Evolutionary conservation across 2,113 vertebrate species (phyloP).

Genomic region (Tonatia bakeri): DNA sequence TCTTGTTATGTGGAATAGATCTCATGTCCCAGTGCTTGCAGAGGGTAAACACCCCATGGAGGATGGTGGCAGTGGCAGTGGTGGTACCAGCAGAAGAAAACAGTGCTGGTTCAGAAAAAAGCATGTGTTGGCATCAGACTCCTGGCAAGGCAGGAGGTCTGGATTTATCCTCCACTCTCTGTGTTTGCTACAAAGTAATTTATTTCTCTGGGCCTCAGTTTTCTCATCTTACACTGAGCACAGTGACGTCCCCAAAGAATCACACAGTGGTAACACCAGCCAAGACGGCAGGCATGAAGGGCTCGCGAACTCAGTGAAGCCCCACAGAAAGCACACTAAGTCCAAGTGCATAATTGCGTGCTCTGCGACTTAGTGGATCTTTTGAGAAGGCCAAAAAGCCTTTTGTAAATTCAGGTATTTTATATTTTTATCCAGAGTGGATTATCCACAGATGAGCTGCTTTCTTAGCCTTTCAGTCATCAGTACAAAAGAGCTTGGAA

Average conservation of each 20-base stretch:
- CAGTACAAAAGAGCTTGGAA: neutral
- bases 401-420: neutral
- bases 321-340: neutral
- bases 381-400: neutral
- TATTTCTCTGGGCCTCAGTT: neutral
- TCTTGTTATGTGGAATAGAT: neutral
- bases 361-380: neutral
- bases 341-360: neutral
- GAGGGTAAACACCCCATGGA: neutral
- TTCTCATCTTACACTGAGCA: neutral
- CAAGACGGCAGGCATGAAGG: neutral
- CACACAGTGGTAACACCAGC: neutral
- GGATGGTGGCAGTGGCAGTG: neutral
- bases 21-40: neutral
- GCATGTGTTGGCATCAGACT: neutral
- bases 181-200: neutral
- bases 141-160: neutral
- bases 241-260: neutral
- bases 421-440: slow-evolving; percentile 10
- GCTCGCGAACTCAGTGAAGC: neutral
- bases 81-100: neutral
- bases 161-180: neutral
- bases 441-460: neutral
- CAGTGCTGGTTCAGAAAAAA: neutral
- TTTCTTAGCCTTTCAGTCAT: neutral